These are phyloP conservation scores for Galagoides demidoff DNA, from an alignment of 2,797 vertebrate species.

Conservation along the genomic window DNA sequence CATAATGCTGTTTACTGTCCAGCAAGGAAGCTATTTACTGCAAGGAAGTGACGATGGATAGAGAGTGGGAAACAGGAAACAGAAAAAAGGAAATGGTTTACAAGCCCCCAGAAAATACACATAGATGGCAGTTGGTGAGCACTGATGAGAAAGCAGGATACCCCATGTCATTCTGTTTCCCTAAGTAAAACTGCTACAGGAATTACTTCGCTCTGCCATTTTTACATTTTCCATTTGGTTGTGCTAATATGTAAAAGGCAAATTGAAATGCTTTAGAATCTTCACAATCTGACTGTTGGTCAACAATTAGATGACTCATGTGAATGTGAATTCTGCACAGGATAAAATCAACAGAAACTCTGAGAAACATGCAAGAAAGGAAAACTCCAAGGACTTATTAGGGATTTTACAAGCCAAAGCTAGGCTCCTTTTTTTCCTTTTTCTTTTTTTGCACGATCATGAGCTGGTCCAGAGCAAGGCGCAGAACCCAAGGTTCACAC, in stretches of 20 bases:
- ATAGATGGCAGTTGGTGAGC: constrained; percentile 49
- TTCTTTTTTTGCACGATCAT: constrained; percentile 61
- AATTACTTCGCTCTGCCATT: not conserved
- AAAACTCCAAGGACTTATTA: constrained; percentile 76
- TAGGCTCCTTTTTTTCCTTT: constrained; percentile 5
- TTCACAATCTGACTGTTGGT: not conserved
- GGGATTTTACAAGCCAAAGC: constrained; percentile 77
- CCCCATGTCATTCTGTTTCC: not conserved
- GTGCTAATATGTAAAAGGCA: not conserved
- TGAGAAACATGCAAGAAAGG: constrained; percentile 67
- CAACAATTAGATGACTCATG: constrained; percentile 11
- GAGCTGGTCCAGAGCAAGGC: constrained; percentile 78
- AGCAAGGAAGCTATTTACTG: constrained; percentile 59
- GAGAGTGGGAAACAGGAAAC: constrained; percentile 68
- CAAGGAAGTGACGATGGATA: constrained; percentile 60
- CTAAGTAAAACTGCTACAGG: not conserved
- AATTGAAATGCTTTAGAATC: constrained; percentile 27
- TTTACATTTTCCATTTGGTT: not conserved
- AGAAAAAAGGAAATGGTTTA: constrained; percentile 71
- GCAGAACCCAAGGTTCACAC: constrained; percentile 81
- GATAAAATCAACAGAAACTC: constrained; percentile 61
- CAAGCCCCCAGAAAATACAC: constrained; percentile 45
- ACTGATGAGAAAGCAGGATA: not conserved
- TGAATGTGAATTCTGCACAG: constrained; percentile 53
- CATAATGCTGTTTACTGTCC: not conserved